phyloP scores from a whole-genome alignment of 30 jellyfish, hydroid and myxozoan genomes.

The Morbakka virulenta region DNA sequence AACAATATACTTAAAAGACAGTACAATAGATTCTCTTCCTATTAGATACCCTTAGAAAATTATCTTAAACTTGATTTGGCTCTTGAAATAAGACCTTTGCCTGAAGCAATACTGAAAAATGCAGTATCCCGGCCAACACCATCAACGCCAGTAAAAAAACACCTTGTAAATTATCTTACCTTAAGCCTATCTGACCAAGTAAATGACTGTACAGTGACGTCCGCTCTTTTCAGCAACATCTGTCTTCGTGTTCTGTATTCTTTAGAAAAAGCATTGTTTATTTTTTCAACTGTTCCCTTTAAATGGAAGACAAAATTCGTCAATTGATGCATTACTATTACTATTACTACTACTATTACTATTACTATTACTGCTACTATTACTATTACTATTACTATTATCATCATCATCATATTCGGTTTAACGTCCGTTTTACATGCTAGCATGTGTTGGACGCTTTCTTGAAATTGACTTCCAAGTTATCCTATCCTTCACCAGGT shows the following conservation, averaged over 20 bases:
- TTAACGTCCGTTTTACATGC: no score
- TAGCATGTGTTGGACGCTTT: no score
- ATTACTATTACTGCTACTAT: no score
- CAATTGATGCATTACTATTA: neutral
- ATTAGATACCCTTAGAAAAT: neutral
- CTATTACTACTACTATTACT: neutral
- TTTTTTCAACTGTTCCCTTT: slow-evolving; percentile 68
- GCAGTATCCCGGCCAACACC: neutral
- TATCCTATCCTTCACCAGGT: no score
- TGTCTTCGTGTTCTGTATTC: slow-evolving; percentile 74
- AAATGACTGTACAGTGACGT: slow-evolving; percentile 86
- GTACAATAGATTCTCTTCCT: neutral
- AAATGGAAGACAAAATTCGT: neutral
- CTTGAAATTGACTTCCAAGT: no score
- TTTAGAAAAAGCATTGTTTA: slow-evolving; percentile 55
- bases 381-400: neutral
- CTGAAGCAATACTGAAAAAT: neutral
- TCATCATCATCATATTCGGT: no score
- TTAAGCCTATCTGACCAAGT: slow-evolving; percentile 81
- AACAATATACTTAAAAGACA: no score
- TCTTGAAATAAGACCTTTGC: no score
- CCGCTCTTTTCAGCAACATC: slow-evolving; percentile 77
- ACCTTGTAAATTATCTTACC: slow-evolving; percentile 35
- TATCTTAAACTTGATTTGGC: neutral
- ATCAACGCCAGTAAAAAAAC: neutral